Base-by-base conservation (phyloP, 2,888 invertebrate genomes). In the Microctonus brassicae region DNA sequence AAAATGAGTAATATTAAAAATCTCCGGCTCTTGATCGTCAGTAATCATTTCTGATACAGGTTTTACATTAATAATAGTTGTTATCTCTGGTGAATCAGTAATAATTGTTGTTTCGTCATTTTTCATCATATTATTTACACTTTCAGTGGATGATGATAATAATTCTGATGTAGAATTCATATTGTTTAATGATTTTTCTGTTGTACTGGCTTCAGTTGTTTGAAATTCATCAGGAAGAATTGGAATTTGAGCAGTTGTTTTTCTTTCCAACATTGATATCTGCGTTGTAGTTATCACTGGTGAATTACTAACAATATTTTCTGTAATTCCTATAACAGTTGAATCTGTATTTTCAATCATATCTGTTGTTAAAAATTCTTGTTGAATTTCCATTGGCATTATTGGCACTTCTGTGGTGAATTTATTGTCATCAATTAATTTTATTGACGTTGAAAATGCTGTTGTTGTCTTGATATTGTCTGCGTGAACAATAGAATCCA, bases 181-280 rank as follows among this genome's bases (percentile, higher is more conserved):
- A 57, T 17, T 67, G 3, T 68, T 68, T 6, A 73, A 75, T 13
- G 77, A 73, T 63, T 79, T 76, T 7, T 79, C 47, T 36, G 77
- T 75, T 33, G 79, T 68, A 26, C 81, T 81, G 26, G 82, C 82
- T 47, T 88, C 87, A 0, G 86, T 87, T 1, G 84, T 85, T 71
- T 80, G 82, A 36, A 87, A 75, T 73, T 87, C 87, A 55, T 87
- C 85, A 0, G 87, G 87, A 9, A 84, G 70, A 64, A 87, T 86
- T 6, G 87, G 86, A 5, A 84, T 76, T 75, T 84, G 85, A 4
- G 82, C 82, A 1, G 86, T 86, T 2, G 86, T 86, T 76, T 84
- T 87, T 0, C 81, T 79, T 10, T 85, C 85, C 9, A 78, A 26
- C 5, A 76, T 72, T 9, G 75, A 72, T 2, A 65, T 60, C 33